Base-by-base conservation (phyloP, 1,140 invertebrate species). In the Littorina saxatilis region DNA sequence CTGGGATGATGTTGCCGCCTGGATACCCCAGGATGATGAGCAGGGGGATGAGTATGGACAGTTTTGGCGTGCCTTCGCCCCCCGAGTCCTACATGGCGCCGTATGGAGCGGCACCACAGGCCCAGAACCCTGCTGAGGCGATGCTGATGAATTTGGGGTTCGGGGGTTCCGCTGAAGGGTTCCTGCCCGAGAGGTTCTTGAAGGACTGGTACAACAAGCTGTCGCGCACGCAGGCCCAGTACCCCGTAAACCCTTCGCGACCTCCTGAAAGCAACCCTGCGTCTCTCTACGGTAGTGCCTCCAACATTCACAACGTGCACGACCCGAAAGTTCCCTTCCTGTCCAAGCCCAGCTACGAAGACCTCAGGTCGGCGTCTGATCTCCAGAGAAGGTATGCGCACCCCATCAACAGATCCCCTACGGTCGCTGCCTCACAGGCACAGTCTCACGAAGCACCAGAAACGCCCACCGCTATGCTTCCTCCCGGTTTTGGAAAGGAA, bases 181-280 rank as follows among this genome's bases (percentile, higher is more conserved):
- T 89, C 83, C 81, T 91, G 15, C 90, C 90, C 23, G 89, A 90
- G 61, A 73, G 90, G 23, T 91, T 91, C 84, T 74, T 87, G 1
- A 81, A 81, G 32, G 89, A 89, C 75, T 91, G 89, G 90, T 87
- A 85, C 47, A 81, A 85, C 15, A 91, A 91, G 81, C 79, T 90
- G 23, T 50, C 84, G 2, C 78, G 82, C 50, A 81, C 86, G 29
- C 84, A 88, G 39, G 50, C 27, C 35, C 17, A 78, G 3, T 35
- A 23, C 23, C 32, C 39, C 27, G 27, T n/a, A 7, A 23, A 17
- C 9, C 35, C 55, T 27, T 17, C 39, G 20, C 32, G 35, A 27
- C 76, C 55, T 0, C 39, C 4, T 13, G 76, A 61, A 3, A 39
- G 29, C 15, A 17, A 66, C 4, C 23, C 29, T 23, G 39, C 43